Base-by-base conservation (phyloP, 2,888 invertebrate genomes). In the Euplexia lucipara region DNA sequence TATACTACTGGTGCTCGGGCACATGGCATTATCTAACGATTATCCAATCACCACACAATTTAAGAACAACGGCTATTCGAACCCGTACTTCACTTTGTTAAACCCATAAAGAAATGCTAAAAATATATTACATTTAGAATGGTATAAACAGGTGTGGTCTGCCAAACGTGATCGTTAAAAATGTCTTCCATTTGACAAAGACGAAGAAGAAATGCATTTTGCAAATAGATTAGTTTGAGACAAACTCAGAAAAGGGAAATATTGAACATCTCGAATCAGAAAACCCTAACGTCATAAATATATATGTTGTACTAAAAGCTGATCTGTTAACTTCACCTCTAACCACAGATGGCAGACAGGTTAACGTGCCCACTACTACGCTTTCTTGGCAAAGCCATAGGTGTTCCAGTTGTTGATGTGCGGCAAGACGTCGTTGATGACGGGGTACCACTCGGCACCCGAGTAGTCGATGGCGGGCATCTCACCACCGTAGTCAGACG, bases 401-500 rank as follows among this genome's bases (percentile, higher is more conserved):
- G 96, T 92, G 86, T 97, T 97, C 97, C 97, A 97, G 84, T 96
- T 96, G 86, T 95, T 91, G 59, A 98, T 96, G 83, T 96, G 96
- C 1, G 97, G 97, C 26, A 97, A 90, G 74, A 97, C 94, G 1
- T 96, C 93, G 44, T 96, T 94, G 77, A 98, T 95, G 54, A 96
- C 95, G 10, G 97, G 97, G 86, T 96, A 97, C 98, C 98, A 98
- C 54, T 98, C 96, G 3, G 96, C 96, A 32, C 97, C 97, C 26
- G 96, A 95, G 89, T 98, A 98, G 91, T 98, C 96, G 66, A 98
- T 97, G 84, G 96, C 96, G 0, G 97, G 97, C 42, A 97, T 88
- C 56, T 96, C 92, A 35, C 98, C 98, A 69, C 96, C 98, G 88
- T 98, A 98, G 91, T 98, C 97, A 44, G 96, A 94, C 0, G 98